Percentiles rank a stretch among this genome's conserved stretches.
Evolutionary conservation across 2,797 vertebrate genomes (phyloP).

Genomic region (Pteronotus mesoamericanus): DNA sequence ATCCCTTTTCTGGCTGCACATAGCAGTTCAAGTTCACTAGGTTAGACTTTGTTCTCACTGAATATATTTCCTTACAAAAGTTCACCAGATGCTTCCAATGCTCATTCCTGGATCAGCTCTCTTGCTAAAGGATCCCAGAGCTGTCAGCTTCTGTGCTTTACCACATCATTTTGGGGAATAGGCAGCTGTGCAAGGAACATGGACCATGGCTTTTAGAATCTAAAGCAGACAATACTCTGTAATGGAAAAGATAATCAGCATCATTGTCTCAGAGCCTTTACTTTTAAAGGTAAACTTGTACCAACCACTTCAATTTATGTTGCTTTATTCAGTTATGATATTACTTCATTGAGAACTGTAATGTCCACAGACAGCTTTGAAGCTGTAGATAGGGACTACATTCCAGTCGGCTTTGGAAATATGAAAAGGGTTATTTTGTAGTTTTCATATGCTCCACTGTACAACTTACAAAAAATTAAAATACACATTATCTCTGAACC

Average conservation of each 20-base stretch:
- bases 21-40: neutral
- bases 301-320: neutral
- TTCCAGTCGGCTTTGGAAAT: neutral
- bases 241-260: neutral
- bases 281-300: neutral
- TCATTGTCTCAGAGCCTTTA: neutral
- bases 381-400: neutral
- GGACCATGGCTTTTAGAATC: neutral
- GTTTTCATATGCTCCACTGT: neutral
- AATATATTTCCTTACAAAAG: neutral
- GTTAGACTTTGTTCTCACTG: neutral
- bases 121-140: neutral
- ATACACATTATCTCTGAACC: neutral
- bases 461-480: neutral
- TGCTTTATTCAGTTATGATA: neutral
- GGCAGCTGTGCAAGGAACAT: neutral
- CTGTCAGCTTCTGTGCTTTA: neutral
- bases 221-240: neutral
- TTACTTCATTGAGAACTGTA: neutral
- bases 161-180: neutral
- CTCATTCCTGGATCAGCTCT: neutral
- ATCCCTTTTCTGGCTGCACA: neutral
- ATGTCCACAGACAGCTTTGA: neutral
- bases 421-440: neutral
- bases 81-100: neutral